These are phyloP conservation scores for Synanthedon andrenaeformis DNA, from an alignment of 2,888 invertebrate genomes.

Conservation along the genomic window DNA sequence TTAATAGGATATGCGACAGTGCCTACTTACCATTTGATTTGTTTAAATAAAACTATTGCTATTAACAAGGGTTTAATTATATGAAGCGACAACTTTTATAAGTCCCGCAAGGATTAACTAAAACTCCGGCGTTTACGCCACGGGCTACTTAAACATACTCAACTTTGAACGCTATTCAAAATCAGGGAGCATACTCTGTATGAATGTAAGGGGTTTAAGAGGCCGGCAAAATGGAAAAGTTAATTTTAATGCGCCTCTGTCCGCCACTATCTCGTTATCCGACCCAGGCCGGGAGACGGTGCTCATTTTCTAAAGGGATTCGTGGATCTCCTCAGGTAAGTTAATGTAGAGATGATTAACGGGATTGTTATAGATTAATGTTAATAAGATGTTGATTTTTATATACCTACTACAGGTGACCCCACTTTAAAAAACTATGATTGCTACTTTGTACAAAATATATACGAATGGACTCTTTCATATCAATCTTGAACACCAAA, in stretches of 20 bases:
- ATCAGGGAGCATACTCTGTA: conserved; percentile 14
- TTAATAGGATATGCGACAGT: too few relatives aligned
- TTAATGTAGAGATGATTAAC: not conserved
- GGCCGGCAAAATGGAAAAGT: conserved; percentile 38
- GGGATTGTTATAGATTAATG: too few relatives aligned
- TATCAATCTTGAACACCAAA: too few relatives aligned
- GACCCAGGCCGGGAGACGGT: conserved; percentile 12
- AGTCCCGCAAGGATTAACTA: not conserved
- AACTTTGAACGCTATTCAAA: conserved; percentile 1
- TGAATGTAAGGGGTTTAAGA: conserved; percentile 18
- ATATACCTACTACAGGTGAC: too few relatives aligned
- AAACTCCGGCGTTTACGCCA: not conserved
- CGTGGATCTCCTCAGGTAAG: conserved; percentile 12
- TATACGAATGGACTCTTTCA: too few relatives aligned
- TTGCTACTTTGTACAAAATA: too few relatives aligned
- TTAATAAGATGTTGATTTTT: too few relatives aligned
- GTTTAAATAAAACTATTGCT: too few relatives aligned
- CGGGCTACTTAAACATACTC: not conserved
- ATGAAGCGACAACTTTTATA: not conserved
- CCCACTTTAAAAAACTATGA: too few relatives aligned
- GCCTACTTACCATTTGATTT: too few relatives aligned
- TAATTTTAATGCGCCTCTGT: conserved; percentile 36
- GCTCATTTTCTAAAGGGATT: conserved; percentile 29
- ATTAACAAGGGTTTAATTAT: not conserved
- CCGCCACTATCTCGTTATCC: conserved; percentile 32